phyloP scores from a whole-genome alignment of 2,113 vertebrate genomes.

The Ammodytes marinus region DNA sequence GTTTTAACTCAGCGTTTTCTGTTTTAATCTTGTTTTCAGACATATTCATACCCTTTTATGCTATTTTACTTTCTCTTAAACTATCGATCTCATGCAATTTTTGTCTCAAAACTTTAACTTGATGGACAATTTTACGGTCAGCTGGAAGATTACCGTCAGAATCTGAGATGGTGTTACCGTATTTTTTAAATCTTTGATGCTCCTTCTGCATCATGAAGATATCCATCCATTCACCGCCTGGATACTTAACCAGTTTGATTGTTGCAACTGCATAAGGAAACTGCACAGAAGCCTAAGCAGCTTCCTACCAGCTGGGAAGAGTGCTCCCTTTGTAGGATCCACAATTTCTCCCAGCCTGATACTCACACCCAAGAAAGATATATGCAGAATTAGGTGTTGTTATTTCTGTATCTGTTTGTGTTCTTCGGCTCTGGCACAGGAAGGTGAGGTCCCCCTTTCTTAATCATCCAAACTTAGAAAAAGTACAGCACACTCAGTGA shows the following conservation, averaged over 20 bases:
- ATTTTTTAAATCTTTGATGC: not conserved
- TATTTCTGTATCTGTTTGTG: not conserved
- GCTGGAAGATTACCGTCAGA: not conserved
- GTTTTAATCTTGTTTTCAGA: slow-evolving; percentile 40
- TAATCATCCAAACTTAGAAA: too few relatives aligned
- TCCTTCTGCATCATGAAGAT: not conserved
- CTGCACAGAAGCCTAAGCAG: not conserved
- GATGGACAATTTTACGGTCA: not conserved
- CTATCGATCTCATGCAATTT: not conserved
- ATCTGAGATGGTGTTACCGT: not conserved
- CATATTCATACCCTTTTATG: not conserved
- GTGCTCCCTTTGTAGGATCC: slow-evolving; percentile 9
- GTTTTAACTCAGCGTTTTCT: slow-evolving; percentile 42
- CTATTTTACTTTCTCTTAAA: slow-evolving; percentile 1
- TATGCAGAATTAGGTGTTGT: not conserved
- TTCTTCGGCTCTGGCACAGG: not conserved
- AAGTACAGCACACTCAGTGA: too few relatives aligned
- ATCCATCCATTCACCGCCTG: not conserved
- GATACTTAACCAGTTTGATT: slow-evolving; percentile 16
- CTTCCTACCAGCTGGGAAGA: not conserved
- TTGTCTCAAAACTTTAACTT: not conserved
- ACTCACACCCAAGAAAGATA: not conserved
- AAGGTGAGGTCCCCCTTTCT: not conserved
- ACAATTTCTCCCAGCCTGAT: not conserved
- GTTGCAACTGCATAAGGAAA: not conserved